Percentiles rank a stretch among this genome's conserved stretches.
Conservation (phyloP, 2,888 invertebrate species). For the Drosophila peninsularis region DNA sequence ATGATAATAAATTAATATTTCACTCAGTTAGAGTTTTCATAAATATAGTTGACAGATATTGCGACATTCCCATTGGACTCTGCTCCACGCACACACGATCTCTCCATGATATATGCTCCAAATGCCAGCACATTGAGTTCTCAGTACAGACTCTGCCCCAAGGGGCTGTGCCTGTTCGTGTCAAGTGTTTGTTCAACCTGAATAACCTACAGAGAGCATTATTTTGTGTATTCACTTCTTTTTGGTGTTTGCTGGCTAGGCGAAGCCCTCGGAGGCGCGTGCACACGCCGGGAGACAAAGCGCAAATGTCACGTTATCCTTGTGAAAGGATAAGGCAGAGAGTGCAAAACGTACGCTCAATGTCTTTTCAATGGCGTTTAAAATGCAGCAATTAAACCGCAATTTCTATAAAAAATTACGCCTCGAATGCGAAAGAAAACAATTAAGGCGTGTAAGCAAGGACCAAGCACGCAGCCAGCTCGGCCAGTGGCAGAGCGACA, state of each 20-base stretch:
- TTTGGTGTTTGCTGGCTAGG: neutral
- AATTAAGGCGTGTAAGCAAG: constrained; percentile 53
- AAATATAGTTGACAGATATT: no score
- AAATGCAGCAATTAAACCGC: constrained; percentile 80
- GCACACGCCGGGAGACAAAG: constrained; percentile 49
- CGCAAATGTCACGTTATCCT: constrained; percentile 69
- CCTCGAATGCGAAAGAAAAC: constrained; percentile 64
- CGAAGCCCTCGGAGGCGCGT: constrained; percentile 3
- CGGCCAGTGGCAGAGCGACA: constrained; percentile 1
- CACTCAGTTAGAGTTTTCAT: no score
- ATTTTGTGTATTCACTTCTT: neutral
- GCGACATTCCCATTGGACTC: neutral
- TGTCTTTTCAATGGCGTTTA: constrained; percentile 74
- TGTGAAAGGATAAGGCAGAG: constrained; percentile 44
- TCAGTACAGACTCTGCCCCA: neutral
- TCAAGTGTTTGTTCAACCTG: constrained; percentile 50
- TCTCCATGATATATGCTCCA: neutral
- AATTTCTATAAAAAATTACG: constrained; percentile 76
- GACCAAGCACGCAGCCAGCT: constrained; percentile 13
- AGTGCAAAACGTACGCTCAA: constrained; percentile 58
- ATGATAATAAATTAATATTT: no score
- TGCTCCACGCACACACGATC: neutral
- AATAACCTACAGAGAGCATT: neutral
- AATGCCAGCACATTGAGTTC: constrained; percentile 24
- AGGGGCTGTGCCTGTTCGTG: constrained; percentile 35